Conservation (phyloP, 92 coral and sea anemone species). For the Epizoanthus rinbou region DNA sequence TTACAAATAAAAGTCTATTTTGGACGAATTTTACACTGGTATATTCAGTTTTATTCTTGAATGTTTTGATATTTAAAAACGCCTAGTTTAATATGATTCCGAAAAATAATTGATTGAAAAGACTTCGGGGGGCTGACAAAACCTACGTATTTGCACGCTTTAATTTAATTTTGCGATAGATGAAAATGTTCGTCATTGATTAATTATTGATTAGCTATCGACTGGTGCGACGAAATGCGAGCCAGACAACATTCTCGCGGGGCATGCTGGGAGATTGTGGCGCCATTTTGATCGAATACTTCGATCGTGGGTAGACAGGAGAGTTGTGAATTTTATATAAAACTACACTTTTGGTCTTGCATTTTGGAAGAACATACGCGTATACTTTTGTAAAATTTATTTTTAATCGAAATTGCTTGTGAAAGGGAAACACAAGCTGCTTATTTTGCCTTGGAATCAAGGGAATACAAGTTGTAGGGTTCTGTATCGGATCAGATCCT, state of each 20-base stretch:
- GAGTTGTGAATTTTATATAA: constrained; percentile 17
- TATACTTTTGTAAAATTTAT: constrained; percentile 1
- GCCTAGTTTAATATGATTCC: too few relatives aligned
- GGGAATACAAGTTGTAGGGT: constrained; percentile 27
- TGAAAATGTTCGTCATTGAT: neutral
- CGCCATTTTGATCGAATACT: constrained; percentile 51
- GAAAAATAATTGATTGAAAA: too few relatives aligned
- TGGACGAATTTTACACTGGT: too few relatives aligned
- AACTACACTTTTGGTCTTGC: constrained; percentile 14
- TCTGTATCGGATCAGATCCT: neutral
- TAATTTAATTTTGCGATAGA: too few relatives aligned
- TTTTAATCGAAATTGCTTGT: neutral
- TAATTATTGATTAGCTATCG: constrained; percentile 45
- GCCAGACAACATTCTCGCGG: constrained; percentile 29
- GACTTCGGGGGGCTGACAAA: too few relatives aligned
- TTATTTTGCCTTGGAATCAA: constrained; percentile 25
- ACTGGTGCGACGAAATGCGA: constrained; percentile 21
- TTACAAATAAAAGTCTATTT: too few relatives aligned
- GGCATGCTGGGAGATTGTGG: constrained; percentile 45
- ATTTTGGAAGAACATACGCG: constrained; percentile 7
- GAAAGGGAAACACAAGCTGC: neutral
- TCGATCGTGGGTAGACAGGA: constrained; percentile 33
- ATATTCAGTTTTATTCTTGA: too few relatives aligned
- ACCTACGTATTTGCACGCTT: too few relatives aligned
- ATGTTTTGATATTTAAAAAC: too few relatives aligned